Evolutionary conservation across 1,140 invertebrate species (phyloP).

Genomic region (Cydia splendana): DNA sequence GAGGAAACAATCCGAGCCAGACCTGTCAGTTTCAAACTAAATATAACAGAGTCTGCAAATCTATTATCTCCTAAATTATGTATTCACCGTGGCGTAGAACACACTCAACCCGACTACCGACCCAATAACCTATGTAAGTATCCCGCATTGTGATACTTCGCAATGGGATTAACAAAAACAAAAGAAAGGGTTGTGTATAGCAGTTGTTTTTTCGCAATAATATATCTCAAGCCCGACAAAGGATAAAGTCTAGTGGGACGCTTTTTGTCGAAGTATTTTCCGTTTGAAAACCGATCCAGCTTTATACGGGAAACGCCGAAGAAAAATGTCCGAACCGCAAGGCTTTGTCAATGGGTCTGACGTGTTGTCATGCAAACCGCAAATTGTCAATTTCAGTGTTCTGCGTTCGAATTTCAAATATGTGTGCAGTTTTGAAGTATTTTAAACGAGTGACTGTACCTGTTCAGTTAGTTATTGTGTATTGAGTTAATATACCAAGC

Average conservation of each 20-base stretch:
- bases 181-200: background rate
- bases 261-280: background rate
- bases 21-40: no score
- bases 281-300: conserved; percentile 4
- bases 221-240: background rate
- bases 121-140: no score
- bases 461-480: no score
- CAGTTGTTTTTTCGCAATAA: background rate
- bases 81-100: no score
- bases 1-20: no score
- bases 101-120: no score
- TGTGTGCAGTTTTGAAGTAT: background rate
- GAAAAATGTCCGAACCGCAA: background rate
- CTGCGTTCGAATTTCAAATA: background rate
- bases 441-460: background rate
- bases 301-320: background rate
- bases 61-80: no score
- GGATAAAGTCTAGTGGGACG: background rate
- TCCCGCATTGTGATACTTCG: no score
- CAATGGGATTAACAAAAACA: background rate
- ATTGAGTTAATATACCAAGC: no score
- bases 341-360: conserved; percentile 1
- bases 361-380: conserved; percentile 6
- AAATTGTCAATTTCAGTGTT: conserved; percentile 8
- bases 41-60: no score